Evolutionary conservation across 2,797 vertebrate genomes (phyloP), one percentile per base, ranked within the genome.

Genomic region (Malacoctenus gilli): DNA sequence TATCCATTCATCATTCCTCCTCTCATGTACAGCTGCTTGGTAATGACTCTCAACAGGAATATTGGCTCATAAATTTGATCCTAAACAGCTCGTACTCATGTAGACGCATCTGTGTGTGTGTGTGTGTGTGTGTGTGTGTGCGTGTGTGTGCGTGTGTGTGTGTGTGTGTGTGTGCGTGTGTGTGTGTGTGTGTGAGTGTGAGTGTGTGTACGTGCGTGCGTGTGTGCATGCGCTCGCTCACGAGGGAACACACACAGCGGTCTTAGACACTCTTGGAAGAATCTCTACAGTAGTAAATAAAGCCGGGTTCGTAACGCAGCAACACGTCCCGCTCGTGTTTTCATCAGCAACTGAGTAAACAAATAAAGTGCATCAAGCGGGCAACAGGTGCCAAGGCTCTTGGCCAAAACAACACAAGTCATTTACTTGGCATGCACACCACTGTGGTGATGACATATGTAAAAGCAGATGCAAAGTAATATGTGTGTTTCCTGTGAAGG

Each of bases 381-480:
- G 16, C 35, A 43, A 63, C 58, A 73, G 62, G 61, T 71, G 65
- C 55, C 46, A 61, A 51, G 50, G 43, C 13, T 30, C 39, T 72
- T 3, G 13, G 10, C 71, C 64, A 72, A 83, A 79, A 72, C 63
- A 66, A 52, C 8, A 5, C 8, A 14, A 36, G n/a, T 15, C 30
- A 47, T 61, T 71, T 68, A 54, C 87, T 90, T 87, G 69, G 88
- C 78, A 59, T 85, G 59, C 55, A 58, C 55, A 46, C 44, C 22
- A 55, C 18, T 38, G 16, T 55, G n/a, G 35, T 61, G 60, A 72
- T 59, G 53, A 46, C 28, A 28, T 28, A 28, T 4, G 16, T 28
- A 35, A 35, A 7, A 6, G n/a, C n/a, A 8, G n/a, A 35, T 4
- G n/a, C n/a, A n/a, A 35, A 28, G 25, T 28, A 28, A 2, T 5